These are phyloP conservation scores for Mimas tiliae DNA, from an alignment of 2,888 invertebrate species.

Conservation along the genomic window DNA sequence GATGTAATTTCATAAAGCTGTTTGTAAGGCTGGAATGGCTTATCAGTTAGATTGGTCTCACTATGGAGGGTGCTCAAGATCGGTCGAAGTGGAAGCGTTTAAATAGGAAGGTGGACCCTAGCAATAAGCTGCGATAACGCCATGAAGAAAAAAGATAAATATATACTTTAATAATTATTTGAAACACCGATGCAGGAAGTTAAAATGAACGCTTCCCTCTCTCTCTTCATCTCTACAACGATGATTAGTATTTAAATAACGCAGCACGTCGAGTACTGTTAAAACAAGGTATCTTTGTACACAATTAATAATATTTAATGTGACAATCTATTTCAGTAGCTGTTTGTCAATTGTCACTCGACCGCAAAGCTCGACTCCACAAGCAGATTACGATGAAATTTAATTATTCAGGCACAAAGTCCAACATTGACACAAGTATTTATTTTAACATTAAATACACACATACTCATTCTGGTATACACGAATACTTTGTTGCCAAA, in stretches of 20 bases:
- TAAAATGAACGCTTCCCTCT: no score
- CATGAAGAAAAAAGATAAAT: no score
- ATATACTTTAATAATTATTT: no score
- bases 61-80: no score
- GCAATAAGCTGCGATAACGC: no score
- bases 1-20: background rate
- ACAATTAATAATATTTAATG: slow-evolving; percentile 8
- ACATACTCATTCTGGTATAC: background rate
- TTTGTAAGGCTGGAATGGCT: background rate
- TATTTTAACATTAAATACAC: background rate
- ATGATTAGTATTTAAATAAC: slow-evolving; percentile 1
- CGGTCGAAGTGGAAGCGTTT: no score
- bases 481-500: no score
- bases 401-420: background rate
- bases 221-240: background rate
- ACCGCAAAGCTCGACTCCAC: slow-evolving; percentile 6
- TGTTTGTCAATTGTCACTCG: background rate
- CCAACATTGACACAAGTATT: background rate
- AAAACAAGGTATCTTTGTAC: slow-evolving; percentile 6
- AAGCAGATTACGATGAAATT: slow-evolving; percentile 13
- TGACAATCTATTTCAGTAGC: slow-evolving; percentile 11
- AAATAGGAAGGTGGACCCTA: no score
- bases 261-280: background rate
- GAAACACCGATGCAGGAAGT: no score
- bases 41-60: background rate